Evolutionary conservation across 2,888 invertebrate species (phyloP).

Genomic region (Allygus modestus): DNA sequence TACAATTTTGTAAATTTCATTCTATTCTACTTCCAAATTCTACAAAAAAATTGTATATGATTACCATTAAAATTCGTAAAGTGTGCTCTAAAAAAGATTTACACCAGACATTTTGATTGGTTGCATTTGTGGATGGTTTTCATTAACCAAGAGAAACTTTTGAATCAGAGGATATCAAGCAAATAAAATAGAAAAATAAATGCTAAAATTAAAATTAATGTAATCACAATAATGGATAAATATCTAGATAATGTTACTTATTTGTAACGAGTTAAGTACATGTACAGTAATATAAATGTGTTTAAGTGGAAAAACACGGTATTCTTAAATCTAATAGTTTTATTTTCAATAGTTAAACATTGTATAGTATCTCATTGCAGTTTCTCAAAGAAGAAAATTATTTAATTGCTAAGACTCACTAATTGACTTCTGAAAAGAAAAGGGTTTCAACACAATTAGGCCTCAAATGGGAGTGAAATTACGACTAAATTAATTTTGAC

Average conservation of each 20-base stretch:
- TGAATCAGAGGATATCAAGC: too few relatives aligned
- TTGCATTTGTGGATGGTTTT: too few relatives aligned
- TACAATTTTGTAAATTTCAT: too few relatives aligned
- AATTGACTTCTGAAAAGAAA: not conserved
- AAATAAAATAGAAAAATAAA: constrained; percentile 1
- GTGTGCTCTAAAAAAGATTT: too few relatives aligned
- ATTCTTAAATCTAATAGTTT: too few relatives aligned
- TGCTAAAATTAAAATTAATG: not conserved
- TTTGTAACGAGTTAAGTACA: constrained; percentile 20
- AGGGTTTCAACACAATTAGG: not conserved
- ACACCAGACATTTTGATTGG: too few relatives aligned
- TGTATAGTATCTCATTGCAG: not conserved
- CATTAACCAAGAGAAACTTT: too few relatives aligned
- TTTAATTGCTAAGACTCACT: constrained; percentile 3
- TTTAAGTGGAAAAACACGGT: not conserved
- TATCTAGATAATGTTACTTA: not conserved
- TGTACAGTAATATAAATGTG: not conserved
- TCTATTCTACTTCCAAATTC: too few relatives aligned
- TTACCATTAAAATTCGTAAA: too few relatives aligned
- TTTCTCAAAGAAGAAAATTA: not conserved
- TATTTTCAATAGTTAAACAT: not conserved
- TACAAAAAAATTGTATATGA: too few relatives aligned
- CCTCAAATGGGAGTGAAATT: not conserved
- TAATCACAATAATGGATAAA: constrained; percentile 1
- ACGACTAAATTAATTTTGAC: too few relatives aligned